These are phyloP conservation scores for Sylvilagus floridanus DNA, from an alignment of 2,797 vertebrate species.

Conservation along the genomic window DNA sequence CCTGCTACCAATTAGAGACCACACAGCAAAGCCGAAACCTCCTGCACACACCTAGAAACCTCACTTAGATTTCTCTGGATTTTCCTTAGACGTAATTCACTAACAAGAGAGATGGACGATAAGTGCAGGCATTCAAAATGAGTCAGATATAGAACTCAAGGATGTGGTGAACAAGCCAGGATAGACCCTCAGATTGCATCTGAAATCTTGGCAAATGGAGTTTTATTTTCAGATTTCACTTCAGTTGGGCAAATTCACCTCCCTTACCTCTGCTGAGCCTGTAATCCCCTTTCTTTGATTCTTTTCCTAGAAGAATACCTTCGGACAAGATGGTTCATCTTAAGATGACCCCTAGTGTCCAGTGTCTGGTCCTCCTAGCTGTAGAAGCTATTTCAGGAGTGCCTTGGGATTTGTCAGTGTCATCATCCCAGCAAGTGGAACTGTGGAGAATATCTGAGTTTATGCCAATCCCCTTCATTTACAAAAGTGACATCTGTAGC, in stretches of 20 bases:
- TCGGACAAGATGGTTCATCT: background rate
- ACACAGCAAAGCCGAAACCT: background rate
- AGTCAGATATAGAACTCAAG: background rate
- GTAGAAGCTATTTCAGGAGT: conserved; percentile 5
- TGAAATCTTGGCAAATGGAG: background rate
- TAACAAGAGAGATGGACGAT: background rate
- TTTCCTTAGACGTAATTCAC: conserved; percentile 47
- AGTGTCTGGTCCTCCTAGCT: background rate
- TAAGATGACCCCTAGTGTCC: background rate
- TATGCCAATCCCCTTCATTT: background rate
- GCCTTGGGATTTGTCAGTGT: background rate
- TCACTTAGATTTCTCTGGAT: background rate
- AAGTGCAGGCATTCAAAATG: background rate
- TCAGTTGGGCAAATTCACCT: background rate
- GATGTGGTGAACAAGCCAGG: background rate
- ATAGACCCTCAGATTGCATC: background rate
- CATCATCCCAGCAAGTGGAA: background rate
- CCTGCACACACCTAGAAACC: background rate
- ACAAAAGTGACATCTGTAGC: background rate
- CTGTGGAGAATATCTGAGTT: background rate
- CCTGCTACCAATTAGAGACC: background rate
- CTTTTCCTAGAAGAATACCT: background rate
- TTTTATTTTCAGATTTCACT: conserved; percentile 39
- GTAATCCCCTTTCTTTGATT: background rate
- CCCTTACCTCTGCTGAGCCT: background rate